Evolutionary conservation across 2,888 invertebrate species (phyloP), one percentile per base, ranked within the genome.

Genomic region (Poecilus cupreus): DNA sequence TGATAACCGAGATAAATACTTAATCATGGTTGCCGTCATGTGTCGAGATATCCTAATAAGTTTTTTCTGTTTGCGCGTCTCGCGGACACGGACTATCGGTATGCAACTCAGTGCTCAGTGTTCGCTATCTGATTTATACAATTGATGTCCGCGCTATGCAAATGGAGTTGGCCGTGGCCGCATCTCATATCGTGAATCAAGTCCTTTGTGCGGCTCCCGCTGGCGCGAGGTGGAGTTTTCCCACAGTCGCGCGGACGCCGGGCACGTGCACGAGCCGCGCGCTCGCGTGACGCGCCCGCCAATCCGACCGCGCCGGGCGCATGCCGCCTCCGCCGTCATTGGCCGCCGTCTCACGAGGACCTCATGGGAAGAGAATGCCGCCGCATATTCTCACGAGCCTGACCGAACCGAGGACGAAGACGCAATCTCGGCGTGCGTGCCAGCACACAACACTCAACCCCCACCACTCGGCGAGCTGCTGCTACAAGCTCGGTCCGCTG

Each of bases 221-320:
- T 80, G 74, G 22, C 18, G 64, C 37, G 24, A 51, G 60, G 88
- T 87, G 88, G 87, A 86, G 88, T 86, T 88, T 88, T 88, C 88
- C 88, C 88, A 88, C 88, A 88, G 87, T 46, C 39, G 43, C 51
- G 39, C 72, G 74, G 39, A 49, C 78, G 79, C 43, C 72, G 26
- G 80, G 80, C 80, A 80, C 72, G 82, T 83, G 78, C 78, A 74
- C 78, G 16, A 4, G 78, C 57, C 26, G 32, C 60, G 60, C 26
- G 60, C 60, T 46, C 32, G 32, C 32, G 32, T 32, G 32, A 32
- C 32, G 32, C 1, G 32, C 32, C 46, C 46, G 46, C 46, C 46
- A 46, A 46, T 85, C 86, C 85, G 49, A 10, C 60, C 49, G 51
- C 64, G 70, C 18, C 54, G 22, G 68, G 77, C 82, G 82, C 82